phyloP scores from a whole-genome alignment of 2,888 invertebrate species.

The Drosophila hamatofila region DNA sequence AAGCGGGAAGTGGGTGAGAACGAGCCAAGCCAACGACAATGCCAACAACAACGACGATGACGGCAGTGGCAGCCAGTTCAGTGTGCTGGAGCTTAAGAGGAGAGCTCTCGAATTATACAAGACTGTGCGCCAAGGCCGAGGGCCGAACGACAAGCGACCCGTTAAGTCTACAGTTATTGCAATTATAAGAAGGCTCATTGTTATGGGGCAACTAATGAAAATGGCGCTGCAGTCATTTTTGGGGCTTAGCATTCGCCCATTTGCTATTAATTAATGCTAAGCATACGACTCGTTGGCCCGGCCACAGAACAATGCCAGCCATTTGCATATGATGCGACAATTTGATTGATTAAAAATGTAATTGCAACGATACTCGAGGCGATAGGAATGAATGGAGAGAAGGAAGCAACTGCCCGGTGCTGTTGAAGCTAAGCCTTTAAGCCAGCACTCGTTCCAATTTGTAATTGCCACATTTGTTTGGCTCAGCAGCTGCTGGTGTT shows the following conservation, averaged over 20 bases:
- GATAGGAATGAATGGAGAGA: neutral
- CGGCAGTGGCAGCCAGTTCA: neutral
- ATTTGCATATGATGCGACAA: conserved; percentile 60
- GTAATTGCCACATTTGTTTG: conserved; percentile 30
- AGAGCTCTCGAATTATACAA: conserved; percentile 50
- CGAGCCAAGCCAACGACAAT: conserved; percentile 49
- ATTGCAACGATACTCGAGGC: conserved; percentile 37
- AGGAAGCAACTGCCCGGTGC: neutral
- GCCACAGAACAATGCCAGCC: conserved; percentile 23
- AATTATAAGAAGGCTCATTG: conserved; percentile 73
- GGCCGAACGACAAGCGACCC: neutral
- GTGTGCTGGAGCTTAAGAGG: conserved; percentile 17
- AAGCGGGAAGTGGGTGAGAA: conserved; percentile 69
- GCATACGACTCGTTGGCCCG: conserved; percentile 48
- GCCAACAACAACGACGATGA: neutral
- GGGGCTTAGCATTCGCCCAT: conserved; percentile 59
- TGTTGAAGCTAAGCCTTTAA: conserved; percentile 9
- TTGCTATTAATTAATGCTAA: conserved; percentile 77
- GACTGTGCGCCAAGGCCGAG: conserved; percentile 29
- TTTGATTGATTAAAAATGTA: conserved; percentile 75
- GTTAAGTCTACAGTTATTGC: conserved; percentile 62
- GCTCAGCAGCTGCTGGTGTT: conserved; percentile 6
- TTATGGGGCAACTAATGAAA: conserved; percentile 70
- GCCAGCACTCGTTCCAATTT: conserved; percentile 22
- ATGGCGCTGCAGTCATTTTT: conserved; percentile 63